Conservation (phyloP, 2,797 vertebrate genomes). For the Salarias fasciatus region DNA sequence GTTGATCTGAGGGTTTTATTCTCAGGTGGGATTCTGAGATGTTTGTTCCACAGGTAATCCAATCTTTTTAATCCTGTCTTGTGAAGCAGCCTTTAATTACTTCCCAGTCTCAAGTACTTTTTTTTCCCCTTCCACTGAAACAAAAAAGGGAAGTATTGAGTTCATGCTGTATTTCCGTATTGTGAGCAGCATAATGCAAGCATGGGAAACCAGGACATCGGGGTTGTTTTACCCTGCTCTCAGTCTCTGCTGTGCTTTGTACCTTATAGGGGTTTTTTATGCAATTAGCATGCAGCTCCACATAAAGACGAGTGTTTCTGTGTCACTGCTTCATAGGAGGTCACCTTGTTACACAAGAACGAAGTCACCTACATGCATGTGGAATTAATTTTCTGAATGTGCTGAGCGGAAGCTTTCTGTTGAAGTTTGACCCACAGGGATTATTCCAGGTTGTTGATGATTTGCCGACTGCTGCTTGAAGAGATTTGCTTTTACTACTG, state of each 20-base stretch:
- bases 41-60: constrained; percentile 55
- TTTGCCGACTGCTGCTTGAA: constrained; percentile 28
- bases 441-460: constrained; percentile 50
- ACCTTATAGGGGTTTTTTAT: constrained; percentile 22
- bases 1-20: constrained; percentile 33
- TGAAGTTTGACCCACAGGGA: constrained; percentile 18
- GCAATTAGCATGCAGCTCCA: constrained; percentile 5
- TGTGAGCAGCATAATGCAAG: constrained; percentile 50
- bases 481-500: constrained; percentile 9
- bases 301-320: constrained; percentile 30
- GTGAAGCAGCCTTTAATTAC: constrained; percentile 60
- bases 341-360: constrained; percentile 42
- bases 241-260: constrained; percentile 34
- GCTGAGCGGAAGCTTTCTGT: background rate
- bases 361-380: constrained; percentile 29
- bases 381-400: background rate
- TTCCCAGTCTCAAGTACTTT: constrained; percentile 55
- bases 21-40: constrained; percentile 36
- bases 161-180: constrained; percentile 51
- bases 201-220: constrained; percentile 57
- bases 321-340: constrained; percentile 31
- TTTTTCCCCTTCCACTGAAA: constrained; percentile 19
- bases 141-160: constrained; percentile 63
- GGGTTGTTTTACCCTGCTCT: constrained; percentile 50
- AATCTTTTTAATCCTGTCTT: constrained; percentile 59